Evolutionary conservation across 2,797 vertebrate genomes (phyloP).

Genomic region (Danio albolineatus): DNA sequence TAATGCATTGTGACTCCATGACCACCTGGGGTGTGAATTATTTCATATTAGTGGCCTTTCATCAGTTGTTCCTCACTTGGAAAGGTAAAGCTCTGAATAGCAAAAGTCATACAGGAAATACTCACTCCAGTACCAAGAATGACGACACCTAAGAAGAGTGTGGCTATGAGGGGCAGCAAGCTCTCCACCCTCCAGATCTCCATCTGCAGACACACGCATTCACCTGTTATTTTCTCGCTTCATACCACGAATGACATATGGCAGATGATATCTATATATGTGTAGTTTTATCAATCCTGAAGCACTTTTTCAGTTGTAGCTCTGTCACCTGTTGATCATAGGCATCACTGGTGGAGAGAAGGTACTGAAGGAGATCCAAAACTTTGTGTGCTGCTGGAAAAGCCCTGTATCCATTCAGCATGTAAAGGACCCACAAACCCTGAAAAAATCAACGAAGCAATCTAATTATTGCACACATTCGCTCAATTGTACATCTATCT

Average conservation of each 20-base stretch:
- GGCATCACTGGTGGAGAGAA: constrained; percentile 72
- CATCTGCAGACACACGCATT: constrained; percentile 62
- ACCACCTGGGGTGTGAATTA: no score
- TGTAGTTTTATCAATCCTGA: no score
- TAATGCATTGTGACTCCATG: no score
- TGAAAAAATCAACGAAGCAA: constrained; percentile 69
- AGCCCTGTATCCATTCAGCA: constrained; percentile 85
- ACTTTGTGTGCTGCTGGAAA: constrained; percentile 86
- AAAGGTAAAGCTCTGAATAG: background rate
- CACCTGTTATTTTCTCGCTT: background rate
- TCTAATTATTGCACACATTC: background rate
- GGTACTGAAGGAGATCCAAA: constrained; percentile 82
- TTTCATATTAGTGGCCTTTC: no score
- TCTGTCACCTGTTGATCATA: constrained; percentile 55
- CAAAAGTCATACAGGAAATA: constrained; percentile 26
- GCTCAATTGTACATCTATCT: no score
- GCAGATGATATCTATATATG: background rate
- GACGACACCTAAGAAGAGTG: constrained; percentile 79
- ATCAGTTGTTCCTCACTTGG: no score
- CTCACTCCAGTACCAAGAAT: constrained; percentile 82
- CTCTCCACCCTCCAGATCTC: constrained; percentile 74
- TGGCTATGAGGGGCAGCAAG: constrained; percentile 78
- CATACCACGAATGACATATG: background rate
- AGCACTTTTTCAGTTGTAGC: no score
- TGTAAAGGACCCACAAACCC: constrained; percentile 90